Percentiles rank a stretch among this genome's conserved stretches.
Evolutionary conservation across 2,113 vertebrate genomes (phyloP).

Genomic region (Anoplopoma fimbria): DNA sequence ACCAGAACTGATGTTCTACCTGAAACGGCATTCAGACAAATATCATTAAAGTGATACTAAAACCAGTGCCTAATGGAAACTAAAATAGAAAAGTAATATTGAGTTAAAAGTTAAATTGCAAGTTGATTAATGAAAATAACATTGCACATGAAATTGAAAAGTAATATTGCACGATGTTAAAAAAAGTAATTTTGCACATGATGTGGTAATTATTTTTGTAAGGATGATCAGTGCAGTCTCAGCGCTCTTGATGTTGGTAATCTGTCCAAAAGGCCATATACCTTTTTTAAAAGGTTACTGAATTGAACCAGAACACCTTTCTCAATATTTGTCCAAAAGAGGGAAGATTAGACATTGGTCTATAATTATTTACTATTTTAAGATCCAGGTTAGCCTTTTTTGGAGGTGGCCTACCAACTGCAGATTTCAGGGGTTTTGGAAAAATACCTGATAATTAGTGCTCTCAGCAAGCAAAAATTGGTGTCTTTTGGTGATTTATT

Average conservation of each 20-base stretch:
- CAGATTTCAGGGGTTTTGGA: conserved; percentile 16
- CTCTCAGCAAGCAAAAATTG: conserved; percentile 66
- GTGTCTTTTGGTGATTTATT: conserved; percentile 75
- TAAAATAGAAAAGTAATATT: neutral
- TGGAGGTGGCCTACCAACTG: neutral
- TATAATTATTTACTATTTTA: conserved; percentile 7
- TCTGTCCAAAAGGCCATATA: neutral
- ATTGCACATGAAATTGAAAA: neutral
- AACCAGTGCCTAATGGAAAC: neutral
- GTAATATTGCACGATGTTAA: neutral
- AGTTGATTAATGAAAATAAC: too few relatives aligned
- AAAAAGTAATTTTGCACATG: neutral
- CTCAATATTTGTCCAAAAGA: neutral
- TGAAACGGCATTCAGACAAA: neutral
- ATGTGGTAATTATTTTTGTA: neutral
- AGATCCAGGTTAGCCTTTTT: neutral
- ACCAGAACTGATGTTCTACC: neutral
- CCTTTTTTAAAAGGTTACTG: neutral
- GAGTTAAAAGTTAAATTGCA: neutral
- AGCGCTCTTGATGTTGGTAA: neutral
- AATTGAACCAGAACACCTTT: neutral
- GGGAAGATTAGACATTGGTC: neutral
- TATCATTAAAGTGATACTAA: neutral
- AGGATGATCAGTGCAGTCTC: neutral
- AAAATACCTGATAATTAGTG: conserved; percentile 17